Evolutionary conservation across 1,140 invertebrate genomes (phyloP), one percentile per base, ranked within the genome.

Genomic region (Ceratosolen fusciceps): DNA sequence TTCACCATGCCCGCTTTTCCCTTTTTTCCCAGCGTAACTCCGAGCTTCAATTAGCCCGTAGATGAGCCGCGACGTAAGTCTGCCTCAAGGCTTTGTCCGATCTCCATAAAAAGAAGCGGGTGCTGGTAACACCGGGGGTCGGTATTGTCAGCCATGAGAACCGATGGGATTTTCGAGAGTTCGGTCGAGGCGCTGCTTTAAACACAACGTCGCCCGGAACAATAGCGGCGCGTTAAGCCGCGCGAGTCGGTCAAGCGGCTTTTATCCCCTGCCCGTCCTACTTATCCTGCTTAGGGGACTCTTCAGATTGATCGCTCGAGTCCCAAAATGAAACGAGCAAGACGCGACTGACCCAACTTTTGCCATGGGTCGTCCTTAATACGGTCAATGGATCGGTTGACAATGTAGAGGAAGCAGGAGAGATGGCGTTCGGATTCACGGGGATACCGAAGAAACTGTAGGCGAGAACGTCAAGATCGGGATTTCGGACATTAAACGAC

Each of bases 261-360:
- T n/a, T 24, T 21, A n/a, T 74, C 21, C 7, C 70, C 43, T 10
- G 65, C 5, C 21, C 37, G n/a, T 19, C 49, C 21, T n/a, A n/a
- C n/a, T 7, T 43, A 12, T 12, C 49, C 9, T 16, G 19, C 12
- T 21, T 19, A 4, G 9, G 49, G 14, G 49, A 16, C 37, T n/a
- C 49, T 67, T 16, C 43, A 76, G 74, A 76, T 76, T 67, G 60
- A 76, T 76, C 74, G 60, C 43, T 2, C 60, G 60, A 67, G 26
- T 26, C 9, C 56, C n/a, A 52, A 52, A n/a, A n/a, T n/a, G 52
- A 58, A 34, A 21, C 49, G 8, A 29, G 8, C 0, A 58, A 29
- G 3, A 29, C n/a, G 26, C 8, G 24, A 29, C 26, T 7, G 24
- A 29, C 26, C 56, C 52, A 3, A n/a, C 19, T 8, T 8, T 54